Conservation (phyloP, 2,113 vertebrate genomes). For the Orcinus orca region DNA sequence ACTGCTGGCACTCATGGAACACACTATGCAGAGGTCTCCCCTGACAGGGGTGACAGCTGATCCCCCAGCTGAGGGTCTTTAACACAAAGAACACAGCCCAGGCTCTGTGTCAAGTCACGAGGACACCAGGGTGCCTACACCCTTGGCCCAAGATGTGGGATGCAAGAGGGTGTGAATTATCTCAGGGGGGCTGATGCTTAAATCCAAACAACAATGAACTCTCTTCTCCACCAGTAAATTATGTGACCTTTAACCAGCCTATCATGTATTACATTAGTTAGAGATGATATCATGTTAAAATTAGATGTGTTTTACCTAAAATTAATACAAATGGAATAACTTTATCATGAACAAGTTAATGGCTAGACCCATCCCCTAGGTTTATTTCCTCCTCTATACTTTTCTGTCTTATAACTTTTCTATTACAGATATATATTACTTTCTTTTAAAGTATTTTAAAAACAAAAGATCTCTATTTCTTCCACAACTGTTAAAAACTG, state of each 20-base stretch:
- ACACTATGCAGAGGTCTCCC: background rate
- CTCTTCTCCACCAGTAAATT: background rate
- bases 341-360: background rate
- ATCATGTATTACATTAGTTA: background rate
- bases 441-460: background rate
- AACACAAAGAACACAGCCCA: background rate
- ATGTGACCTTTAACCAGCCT: background rate
- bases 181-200: background rate
- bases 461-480: background rate
- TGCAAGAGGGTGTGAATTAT: background rate
- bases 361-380: background rate
- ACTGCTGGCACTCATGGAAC: background rate
- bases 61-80: background rate
- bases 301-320: background rate
- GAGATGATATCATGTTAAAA: background rate
- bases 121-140: background rate
- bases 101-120: background rate
- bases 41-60: background rate
- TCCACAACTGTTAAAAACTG: background rate
- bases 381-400: background rate
- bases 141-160: background rate
- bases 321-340: background rate
- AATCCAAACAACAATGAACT: background rate
- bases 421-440: background rate
- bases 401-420: background rate